Percentiles rank a stretch among this genome's conserved stretches.
Evolutionary conservation across 1,140 invertebrate species (phyloP).

Genomic region (Acromyrmex echinatior): DNA sequence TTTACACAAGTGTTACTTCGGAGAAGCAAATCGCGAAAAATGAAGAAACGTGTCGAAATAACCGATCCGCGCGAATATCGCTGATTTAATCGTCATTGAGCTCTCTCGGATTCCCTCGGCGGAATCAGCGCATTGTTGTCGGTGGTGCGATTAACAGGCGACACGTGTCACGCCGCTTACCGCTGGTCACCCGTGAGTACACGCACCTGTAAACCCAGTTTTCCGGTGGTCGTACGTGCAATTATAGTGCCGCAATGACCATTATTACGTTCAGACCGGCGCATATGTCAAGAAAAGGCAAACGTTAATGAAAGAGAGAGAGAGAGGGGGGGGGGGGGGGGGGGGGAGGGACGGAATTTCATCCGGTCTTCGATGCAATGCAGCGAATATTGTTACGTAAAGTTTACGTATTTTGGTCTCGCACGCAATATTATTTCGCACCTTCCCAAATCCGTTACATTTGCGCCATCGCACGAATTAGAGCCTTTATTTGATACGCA

Average conservation of each 20-base stretch:
- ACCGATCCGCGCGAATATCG: background rate
- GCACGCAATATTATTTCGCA: slow-evolving; percentile 11
- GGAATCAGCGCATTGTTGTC: slow-evolving; percentile 28
- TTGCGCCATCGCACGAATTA: background rate
- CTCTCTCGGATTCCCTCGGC: background rate
- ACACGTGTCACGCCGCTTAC: slow-evolving; percentile 63
- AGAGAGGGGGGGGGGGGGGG: background rate
- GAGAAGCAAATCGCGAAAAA: background rate
- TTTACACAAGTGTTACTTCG: background rate
- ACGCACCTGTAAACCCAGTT: slow-evolving; percentile 77
- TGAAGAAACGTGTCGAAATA: background rate
- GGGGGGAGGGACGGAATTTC: background rate
- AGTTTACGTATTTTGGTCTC: background rate
- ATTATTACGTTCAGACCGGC: slow-evolving; percentile 53
- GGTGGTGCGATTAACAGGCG: slow-evolving; percentile 50
- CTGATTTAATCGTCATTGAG: background rate
- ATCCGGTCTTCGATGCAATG: background rate
- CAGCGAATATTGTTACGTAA: background rate
- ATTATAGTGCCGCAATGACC: slow-evolving; percentile 65
- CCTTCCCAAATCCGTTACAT: background rate
- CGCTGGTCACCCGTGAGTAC: slow-evolving; percentile 58
- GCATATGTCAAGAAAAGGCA: slow-evolving; percentile 69
- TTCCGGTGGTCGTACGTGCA: slow-evolving; percentile 61
- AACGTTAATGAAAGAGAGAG: slow-evolving; percentile 23
- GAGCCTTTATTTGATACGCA: slow-evolving; percentile 22